phyloP scores from a whole-genome alignment of 2,113 vertebrate species.

The Archocentrus centrarchus region DNA sequence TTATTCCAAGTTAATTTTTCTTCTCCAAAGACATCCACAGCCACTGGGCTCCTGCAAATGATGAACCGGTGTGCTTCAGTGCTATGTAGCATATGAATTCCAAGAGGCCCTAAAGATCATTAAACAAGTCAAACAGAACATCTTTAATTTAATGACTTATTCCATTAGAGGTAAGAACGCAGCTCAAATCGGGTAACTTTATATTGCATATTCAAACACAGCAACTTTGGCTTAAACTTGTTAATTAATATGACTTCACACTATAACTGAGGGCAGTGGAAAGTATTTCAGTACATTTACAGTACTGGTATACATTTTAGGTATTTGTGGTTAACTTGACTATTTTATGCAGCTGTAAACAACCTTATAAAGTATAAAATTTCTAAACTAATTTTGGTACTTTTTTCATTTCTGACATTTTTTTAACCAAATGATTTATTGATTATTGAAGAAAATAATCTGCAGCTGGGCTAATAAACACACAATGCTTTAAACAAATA shows the following conservation, averaged over 20 bases:
- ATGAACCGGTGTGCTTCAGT: slow-evolving; percentile 10
- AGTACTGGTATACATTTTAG: background rate
- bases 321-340: background rate
- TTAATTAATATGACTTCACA: slow-evolving; percentile 14
- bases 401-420: background rate
- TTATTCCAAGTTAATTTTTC: slow-evolving; percentile 37
- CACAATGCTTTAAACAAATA: background rate
- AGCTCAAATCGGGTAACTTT: background rate
- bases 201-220: slow-evolving; percentile 6
- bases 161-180: background rate
- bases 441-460: no score
- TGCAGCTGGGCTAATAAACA: background rate
- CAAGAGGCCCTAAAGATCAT: slow-evolving; percentile 8
- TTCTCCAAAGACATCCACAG: slow-evolving; percentile 20
- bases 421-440: background rate
- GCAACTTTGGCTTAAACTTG: slow-evolving; percentile 7
- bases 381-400: no score
- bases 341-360: background rate
- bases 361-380: no score
- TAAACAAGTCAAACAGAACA: slow-evolving; percentile 29
- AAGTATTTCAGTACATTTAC: background rate
- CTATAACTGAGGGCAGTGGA: background rate
- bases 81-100: background rate
- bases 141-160: slow-evolving; percentile 25
- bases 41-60: slow-evolving; percentile 20